Evolutionary conservation across 2,113 vertebrate species (phyloP).

Genomic region (Phylloscopus whistleri): DNA sequence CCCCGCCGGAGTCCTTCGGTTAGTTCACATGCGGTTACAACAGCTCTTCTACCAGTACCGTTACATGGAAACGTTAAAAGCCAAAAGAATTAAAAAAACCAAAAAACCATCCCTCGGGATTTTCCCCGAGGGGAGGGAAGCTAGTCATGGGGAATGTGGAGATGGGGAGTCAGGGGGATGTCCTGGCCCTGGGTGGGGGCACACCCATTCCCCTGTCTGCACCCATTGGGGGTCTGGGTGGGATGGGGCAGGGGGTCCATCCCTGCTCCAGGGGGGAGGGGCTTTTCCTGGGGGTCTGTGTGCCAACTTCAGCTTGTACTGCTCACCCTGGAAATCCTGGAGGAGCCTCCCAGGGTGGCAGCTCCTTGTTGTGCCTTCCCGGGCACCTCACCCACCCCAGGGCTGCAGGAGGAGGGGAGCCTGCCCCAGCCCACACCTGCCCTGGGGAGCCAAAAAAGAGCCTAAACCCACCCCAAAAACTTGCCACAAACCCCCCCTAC

Average conservation of each 20-base stretch:
- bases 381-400: background rate
- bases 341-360: background rate
- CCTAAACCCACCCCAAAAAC: background rate
- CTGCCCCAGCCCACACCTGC: background rate
- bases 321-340: background rate
- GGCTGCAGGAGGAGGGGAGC: background rate
- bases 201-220: rapidly evolving
- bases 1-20: background rate
- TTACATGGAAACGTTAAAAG: slow-evolving; percentile 36
- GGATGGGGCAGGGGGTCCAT: background rate
- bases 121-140: background rate
- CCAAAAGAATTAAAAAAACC: background rate
- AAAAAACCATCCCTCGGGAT: background rate
- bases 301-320: rapidly evolving
- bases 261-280: background rate
- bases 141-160: background rate
- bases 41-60: slow-evolving; percentile 21
- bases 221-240: background rate
- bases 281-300: background rate
- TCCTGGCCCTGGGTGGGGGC: background rate
- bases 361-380: no score
- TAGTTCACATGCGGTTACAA: slow-evolving; percentile 65
- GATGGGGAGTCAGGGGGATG: background rate
- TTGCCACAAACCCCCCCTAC: background rate
- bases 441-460: background rate